Evolutionary conservation across 2,797 vertebrate species (phyloP), one percentile per base, ranked within the genome.

Genomic region (Neopelma chrysocephalum): DNA sequence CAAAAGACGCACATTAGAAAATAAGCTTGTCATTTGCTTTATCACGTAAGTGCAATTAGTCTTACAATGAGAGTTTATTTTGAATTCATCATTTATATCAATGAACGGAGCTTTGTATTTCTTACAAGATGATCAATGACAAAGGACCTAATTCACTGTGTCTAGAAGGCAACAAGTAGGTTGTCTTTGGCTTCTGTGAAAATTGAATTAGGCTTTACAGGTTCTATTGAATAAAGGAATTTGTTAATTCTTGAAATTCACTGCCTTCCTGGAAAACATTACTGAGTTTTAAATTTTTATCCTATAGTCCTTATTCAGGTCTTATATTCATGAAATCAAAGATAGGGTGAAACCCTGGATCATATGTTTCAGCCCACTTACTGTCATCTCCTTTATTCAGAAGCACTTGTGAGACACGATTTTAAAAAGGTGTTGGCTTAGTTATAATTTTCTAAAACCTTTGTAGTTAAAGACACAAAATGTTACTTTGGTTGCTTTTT

Each of bases 1-100:
- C 26, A 15, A 94, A 96, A 80, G 89, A 89, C 5, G 7, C 54
- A 36, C 48, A 51, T 71, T 92, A 72, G 36, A 90, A 93, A 93
- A 95, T 84, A 90, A 91, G 54, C 53, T 89, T 94, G 56, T 96
- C 69, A 82, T 95, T 91, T 96, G 45, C 1, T 0, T 88, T 94
- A 56, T 86, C 54, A 90, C 60, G 79, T 56, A 91, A 47, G 64
- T 88, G 45, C 31, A 92, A 82, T 81, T 96, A 93, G 62, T 42
- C 57, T 93, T 93, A 83, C 58, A 76, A n/a, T 42, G 47, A 93
- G 40, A 38, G 62, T 75, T 90, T 71, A 43, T 76, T 96, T 95
- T 79, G 42, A 96, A 90, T 54, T 15, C 89, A 61, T 51, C 31
- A 26, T 77, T 94, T 93, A 69, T 64, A 77, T 91, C 82, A 76